These are phyloP conservation scores for Geopemphigus sp. DNA, from an alignment of 1,140 invertebrate genomes.

Conservation along the genomic window DNA sequence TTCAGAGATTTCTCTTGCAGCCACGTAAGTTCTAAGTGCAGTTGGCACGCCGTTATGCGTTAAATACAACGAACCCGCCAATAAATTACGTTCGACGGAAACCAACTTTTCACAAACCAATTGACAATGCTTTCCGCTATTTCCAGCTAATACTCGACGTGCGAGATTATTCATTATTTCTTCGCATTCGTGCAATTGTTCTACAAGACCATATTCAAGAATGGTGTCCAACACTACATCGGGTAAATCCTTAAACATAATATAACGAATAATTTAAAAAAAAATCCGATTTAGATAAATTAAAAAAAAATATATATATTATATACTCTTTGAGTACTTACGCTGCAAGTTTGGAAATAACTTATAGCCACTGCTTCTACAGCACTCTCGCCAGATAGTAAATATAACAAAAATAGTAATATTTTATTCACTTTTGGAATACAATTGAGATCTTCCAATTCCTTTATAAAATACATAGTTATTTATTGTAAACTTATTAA, in stretches of 20 bases:
- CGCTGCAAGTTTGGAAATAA: constrained; percentile 27
- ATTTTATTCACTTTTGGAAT: neutral
- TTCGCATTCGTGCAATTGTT: constrained; percentile 32
- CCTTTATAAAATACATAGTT: neutral
- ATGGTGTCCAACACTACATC: constrained; percentile 42
- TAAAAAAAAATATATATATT: too few species aligned
- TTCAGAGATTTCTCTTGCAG: constrained; percentile 35
- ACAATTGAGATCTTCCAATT: constrained; percentile 25
- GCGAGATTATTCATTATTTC: constrained; percentile 26
- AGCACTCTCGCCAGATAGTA: constrained; percentile 44
- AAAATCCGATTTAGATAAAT: too few species aligned
- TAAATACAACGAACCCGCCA: constrained; percentile 34
- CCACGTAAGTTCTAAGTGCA: constrained; percentile 34
- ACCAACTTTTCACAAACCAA: constrained; percentile 32
- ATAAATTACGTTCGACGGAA: neutral
- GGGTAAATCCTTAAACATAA: constrained; percentile 26
- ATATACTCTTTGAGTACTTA: neutral
- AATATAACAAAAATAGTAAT: constrained; percentile 29
- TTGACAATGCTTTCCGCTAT: constrained; percentile 32
- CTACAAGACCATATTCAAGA: constrained; percentile 34
- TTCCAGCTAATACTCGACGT: constrained; percentile 16
- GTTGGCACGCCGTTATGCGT: constrained; percentile 12
- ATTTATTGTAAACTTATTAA: neutral
- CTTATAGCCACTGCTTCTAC: constrained; percentile 23
- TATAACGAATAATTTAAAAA: too few species aligned